Conservation (phyloP, 30 jellyfish, hydroid and myxozoan species). For the Hydractinia symbiolongicarpus region DNA sequence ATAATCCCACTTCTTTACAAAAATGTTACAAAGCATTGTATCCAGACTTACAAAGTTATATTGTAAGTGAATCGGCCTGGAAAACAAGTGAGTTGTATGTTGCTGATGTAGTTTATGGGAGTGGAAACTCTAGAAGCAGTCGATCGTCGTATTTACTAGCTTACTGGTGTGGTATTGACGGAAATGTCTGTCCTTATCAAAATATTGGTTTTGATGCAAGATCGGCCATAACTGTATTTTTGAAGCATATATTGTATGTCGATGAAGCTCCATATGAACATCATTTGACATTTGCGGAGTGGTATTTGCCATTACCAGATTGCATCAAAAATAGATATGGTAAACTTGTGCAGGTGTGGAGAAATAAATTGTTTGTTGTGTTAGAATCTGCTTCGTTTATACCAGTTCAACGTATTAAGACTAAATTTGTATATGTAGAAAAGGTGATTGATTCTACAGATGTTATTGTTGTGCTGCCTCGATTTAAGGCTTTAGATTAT, state of each 20-base stretch:
- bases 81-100: too few species aligned
- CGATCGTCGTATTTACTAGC: too few species aligned
- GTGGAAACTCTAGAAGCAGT: too few species aligned
- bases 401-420: constrained; percentile 18
- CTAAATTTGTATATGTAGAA: background rate
- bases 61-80: too few species aligned
- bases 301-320: constrained; percentile 4
- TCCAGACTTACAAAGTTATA: too few species aligned
- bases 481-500: background rate
- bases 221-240: too few species aligned
- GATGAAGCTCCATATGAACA: background rate
- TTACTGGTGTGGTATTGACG: too few species aligned
- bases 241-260: background rate
- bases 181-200: too few species aligned
- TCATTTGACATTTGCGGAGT: background rate
- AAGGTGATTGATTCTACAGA: background rate
- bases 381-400: constrained; percentile 15
- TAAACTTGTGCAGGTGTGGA: constrained; percentile 15
- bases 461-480: constrained; percentile 17
- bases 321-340: background rate
- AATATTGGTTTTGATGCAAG: too few species aligned
- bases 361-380: background rate
- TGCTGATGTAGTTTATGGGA: too few species aligned
- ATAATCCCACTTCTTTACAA: too few species aligned
- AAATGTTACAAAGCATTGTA: too few species aligned